Percentiles rank a stretch among this genome's conserved stretches.
phyloP scores from a whole-genome alignment of 1,140 invertebrate genomes.

The Papilio polyxenes region DNA sequence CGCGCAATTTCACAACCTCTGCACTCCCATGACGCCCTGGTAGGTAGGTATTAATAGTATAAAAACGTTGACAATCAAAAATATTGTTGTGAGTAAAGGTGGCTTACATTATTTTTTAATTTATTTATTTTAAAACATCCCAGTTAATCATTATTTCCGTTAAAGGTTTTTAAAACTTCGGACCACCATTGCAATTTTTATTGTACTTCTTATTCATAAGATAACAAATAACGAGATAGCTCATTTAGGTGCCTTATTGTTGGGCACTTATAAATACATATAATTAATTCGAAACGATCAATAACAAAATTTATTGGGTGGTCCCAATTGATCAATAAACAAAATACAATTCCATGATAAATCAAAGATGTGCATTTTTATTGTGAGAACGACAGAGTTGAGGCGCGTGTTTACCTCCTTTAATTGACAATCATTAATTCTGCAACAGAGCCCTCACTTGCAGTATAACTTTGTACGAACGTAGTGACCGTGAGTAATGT shows the following conservation, averaged over 20 bases:
- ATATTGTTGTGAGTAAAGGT: background rate
- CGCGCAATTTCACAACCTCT: slow-evolving; percentile 78
- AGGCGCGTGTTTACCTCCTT: slow-evolving; percentile 21
- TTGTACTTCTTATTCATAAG: background rate
- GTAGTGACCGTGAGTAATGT: slow-evolving; percentile 27
- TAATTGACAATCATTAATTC: slow-evolving; percentile 34
- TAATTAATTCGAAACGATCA: slow-evolving; percentile 29
- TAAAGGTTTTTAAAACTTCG: background rate
- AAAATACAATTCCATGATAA: slow-evolving; percentile 15
- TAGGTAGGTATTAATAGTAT: slow-evolving; percentile 44
- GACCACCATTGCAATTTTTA: background rate
- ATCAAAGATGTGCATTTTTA: slow-evolving; percentile 18
- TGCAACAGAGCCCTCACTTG: background rate
- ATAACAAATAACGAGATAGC: slow-evolving; percentile 12
- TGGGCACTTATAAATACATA: slow-evolving; percentile 20
- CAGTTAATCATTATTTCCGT: background rate
- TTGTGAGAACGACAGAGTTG: background rate
- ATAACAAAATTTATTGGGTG: slow-evolving; percentile 38
- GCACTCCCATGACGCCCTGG: slow-evolving; percentile 54
- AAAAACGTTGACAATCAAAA: background rate
- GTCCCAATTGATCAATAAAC: slow-evolving; percentile 28
- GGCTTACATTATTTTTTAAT: too few species aligned
- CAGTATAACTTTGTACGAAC: slow-evolving; percentile 17
- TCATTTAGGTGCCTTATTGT: slow-evolving; percentile 19
- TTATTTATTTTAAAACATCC: too few species aligned